phyloP scores from a whole-genome alignment of 1,140 invertebrate genomes.

The Mesaphorura yosii region DNA sequence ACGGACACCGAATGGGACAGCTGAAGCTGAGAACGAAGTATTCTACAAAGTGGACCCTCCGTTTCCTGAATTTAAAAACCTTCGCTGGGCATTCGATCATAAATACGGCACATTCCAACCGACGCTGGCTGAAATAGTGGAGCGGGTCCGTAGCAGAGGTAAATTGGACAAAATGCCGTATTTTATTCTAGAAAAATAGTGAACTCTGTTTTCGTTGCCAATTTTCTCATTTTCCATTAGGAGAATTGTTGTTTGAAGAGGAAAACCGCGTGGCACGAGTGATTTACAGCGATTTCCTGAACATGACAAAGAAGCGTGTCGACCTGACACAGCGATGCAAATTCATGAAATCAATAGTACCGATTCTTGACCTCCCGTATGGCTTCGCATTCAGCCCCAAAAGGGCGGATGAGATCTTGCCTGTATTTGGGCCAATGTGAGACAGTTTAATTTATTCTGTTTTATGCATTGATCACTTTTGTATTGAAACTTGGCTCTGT shows the following conservation, averaged over 20 bases:
- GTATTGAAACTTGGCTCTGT: neutral
- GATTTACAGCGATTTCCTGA: constrained; percentile 25
- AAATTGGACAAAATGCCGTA: no score
- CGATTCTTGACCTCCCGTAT: constrained; percentile 20
- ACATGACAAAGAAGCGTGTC: constrained; percentile 13
- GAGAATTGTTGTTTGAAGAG: constrained; percentile 26
- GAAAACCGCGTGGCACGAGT: constrained; percentile 23
- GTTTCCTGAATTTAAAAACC: constrained; percentile 22
- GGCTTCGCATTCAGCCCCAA: constrained; percentile 54
- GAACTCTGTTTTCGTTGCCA: no score
- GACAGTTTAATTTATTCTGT: neutral
- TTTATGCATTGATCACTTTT: neutral
- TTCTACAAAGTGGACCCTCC: constrained; percentile 4
- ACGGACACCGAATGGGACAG: neutral
- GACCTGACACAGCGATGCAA: constrained; percentile 22
- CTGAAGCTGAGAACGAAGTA: neutral
- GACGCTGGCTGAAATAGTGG: no score
- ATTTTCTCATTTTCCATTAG: constrained; percentile 17
- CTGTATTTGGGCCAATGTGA: constrained; percentile 45
- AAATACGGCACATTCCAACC: no score
- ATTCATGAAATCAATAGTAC: constrained; percentile 29
- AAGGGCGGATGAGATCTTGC: constrained; percentile 45
- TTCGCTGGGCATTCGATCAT: constrained; percentile 10
- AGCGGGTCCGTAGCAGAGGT: constrained; percentile 20
- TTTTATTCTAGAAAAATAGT: no score